Base-by-base conservation (phyloP, 2,113 vertebrate genomes). In the Lophochroa leadbeateri region DNA sequence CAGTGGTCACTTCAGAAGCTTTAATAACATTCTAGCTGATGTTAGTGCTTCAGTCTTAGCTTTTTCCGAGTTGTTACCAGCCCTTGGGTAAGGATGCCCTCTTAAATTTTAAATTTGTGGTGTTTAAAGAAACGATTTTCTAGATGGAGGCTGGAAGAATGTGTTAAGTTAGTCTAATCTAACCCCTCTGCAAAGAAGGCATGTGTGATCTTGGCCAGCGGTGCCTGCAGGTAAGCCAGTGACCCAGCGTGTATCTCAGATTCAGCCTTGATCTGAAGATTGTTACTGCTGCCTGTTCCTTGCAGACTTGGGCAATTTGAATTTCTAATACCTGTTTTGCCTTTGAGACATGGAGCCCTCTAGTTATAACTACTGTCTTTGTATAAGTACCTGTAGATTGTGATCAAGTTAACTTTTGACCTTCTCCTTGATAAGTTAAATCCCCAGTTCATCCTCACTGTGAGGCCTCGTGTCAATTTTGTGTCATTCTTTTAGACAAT, bases 371-470 rank as follows among this genome's bases (percentile, higher is more conserved):
- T 64, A 14, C 13, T 82, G 10, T 82, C 70, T 64, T 67, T 78
- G 82, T 93, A 6, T 70, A 68, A 63, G 33, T 89, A 86, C 60
- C 39, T 86, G 57, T 79, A 95, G 95, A 96, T 94, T 82, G 69
- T 47, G 47, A 97, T 92, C 91, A 82, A 89, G 93, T 79, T 92
- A 91, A 91, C 86, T 94, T 95, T 75, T 95, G 80, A 89, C 92
- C 94, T 92, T 88, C 25, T 70, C 55, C 90, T 81, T 92, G 80
- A 86, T 96, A 92, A n/a, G 1, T 91, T 81, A 94, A 95, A 94
- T 89, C 57, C 77, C 33, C 16, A 86, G n/a, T 77, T 75, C 35
- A 41, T 57, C 46, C n/a, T 81, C 13, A 3, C 18, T 64, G 2
- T 46, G 39, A 75, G 43, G 15, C 11, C 20, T 84, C 44, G 28